These are phyloP conservation scores for Drosophila ohnishii DNA, from an alignment of 1,140 invertebrate genomes.

Conservation along the genomic window DNA sequence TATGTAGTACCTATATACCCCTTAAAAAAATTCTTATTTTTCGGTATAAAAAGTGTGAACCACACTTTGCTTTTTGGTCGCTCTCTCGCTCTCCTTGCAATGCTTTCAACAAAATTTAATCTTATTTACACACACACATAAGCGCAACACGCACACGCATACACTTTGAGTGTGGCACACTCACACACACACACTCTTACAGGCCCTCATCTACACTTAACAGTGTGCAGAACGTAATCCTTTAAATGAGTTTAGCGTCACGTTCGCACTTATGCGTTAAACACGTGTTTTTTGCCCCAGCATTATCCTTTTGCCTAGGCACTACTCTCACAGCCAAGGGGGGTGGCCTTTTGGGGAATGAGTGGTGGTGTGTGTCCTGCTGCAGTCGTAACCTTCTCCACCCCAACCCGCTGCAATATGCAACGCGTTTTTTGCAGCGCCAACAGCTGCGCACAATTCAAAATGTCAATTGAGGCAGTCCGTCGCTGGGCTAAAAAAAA, in stretches of 20 bases:
- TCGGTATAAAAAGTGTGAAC: constrained; percentile 47
- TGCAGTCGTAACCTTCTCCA: no score
- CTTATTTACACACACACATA: constrained; percentile 65
- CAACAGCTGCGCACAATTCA: constrained; percentile 75
- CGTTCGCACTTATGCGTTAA: constrained; percentile 81
- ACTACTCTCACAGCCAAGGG: constrained; percentile 27
- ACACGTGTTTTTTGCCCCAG: constrained; percentile 75
- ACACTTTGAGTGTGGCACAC: constrained; percentile 25
- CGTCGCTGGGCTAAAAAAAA: constrained; percentile 32
- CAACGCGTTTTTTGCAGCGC: constrained; percentile 65
- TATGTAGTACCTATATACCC: not conserved
- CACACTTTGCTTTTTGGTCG: constrained; percentile 51
- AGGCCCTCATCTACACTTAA: constrained; percentile 47
- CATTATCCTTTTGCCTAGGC: constrained; percentile 73
- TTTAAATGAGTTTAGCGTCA: constrained; percentile 82
- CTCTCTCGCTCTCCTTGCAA: constrained; percentile 30
- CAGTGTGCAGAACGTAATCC: constrained; percentile 68
- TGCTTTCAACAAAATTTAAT: constrained; percentile 77
- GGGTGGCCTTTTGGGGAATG: not conserved
- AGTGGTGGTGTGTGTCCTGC: not conserved
- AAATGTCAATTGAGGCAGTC: constrained; percentile 79
- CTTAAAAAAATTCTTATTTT: not conserved
- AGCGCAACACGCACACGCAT: constrained; percentile 17
- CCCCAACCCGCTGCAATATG: constrained; percentile 32
- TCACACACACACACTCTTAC: constrained; percentile 13